These are phyloP conservation scores for Patella pellucida DNA, from an alignment of 2,888 invertebrate genomes.

Conservation along the genomic window DNA sequence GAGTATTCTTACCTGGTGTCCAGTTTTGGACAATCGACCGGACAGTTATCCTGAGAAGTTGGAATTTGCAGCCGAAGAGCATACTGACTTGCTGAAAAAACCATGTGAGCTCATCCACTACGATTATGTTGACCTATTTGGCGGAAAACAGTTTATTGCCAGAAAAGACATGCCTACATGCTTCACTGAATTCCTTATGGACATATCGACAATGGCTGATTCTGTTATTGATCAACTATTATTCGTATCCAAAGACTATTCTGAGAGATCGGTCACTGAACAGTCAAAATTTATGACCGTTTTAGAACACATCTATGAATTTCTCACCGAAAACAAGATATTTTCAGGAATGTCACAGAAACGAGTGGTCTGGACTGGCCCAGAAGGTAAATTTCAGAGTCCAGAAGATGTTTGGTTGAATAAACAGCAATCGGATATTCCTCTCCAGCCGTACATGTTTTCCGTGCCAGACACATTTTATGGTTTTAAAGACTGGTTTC, in stretches of 20 bases:
- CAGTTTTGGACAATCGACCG: constrained; percentile 32
- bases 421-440: constrained; percentile 19
- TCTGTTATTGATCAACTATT: too few species aligned
- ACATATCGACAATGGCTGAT: too few species aligned
- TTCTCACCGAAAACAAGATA: too few species aligned
- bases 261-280: too few species aligned
- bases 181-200: too few species aligned
- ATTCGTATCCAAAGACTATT: too few species aligned
- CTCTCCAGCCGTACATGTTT: constrained; percentile 44
- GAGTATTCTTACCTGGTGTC: constrained; percentile 26
- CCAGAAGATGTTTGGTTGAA: too few species aligned
- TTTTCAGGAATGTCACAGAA: too few species aligned
- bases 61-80: constrained; percentile 22
- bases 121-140: constrained; percentile 26
- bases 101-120: constrained; percentile 36
- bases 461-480: constrained; percentile 30
- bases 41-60: constrained; percentile 30
- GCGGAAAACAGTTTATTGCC: constrained; percentile 39
- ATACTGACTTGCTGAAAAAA: constrained; percentile 26
- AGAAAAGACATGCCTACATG: constrained; percentile 4
- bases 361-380: too few species aligned
- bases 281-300: too few species aligned
- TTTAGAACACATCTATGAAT: too few species aligned
- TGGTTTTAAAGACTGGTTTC: not conserved
- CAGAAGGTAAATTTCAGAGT: too few species aligned